Percentiles rank a stretch among this genome's conserved stretches.
phyloP scores from a whole-genome alignment of 2,113 vertebrate genomes.

The Boulengeromyrus knoepffleri region DNA sequence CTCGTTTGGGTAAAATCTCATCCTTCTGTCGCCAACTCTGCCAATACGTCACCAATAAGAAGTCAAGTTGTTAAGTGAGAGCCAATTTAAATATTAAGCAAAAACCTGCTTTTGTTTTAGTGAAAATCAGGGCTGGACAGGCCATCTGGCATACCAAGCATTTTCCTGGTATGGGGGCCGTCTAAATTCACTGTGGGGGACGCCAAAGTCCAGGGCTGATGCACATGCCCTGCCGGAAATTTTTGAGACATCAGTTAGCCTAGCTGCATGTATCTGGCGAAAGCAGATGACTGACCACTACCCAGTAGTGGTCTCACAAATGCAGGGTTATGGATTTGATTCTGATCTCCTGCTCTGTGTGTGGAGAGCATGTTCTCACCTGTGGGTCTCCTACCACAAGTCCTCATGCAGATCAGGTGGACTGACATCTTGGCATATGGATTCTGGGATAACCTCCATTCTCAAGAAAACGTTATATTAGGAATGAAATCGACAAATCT shows the following conservation, averaged over 20 bases:
- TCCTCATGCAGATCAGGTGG: not conserved
- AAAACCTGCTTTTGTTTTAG: not conserved
- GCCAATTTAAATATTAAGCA: not conserved
- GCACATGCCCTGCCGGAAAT: not conserved
- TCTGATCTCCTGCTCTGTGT: not conserved
- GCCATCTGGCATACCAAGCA: not conserved
- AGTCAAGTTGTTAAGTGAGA: not conserved
- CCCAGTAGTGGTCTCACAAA: not conserved
- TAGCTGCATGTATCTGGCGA: not conserved
- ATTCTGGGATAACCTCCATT: not conserved
- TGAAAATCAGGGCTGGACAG: not conserved
- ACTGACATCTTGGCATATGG: not conserved
- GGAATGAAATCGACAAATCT: not conserved
- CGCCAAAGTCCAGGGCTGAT: not conserved
- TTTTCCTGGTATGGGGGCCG: not conserved
- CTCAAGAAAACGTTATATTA: not conserved
- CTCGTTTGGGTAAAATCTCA: not conserved
- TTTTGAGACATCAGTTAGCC: not conserved
- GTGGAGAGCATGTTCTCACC: not conserved
- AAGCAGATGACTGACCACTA: not conserved
- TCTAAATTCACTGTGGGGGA: not conserved
- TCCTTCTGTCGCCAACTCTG: not conserved
- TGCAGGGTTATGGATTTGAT: not conserved
- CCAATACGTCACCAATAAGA: not conserved
- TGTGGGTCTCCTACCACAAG: not conserved